Percentiles rank a stretch among this genome's conserved stretches.
phyloP scores from a whole-genome alignment of 2,113 vertebrate genomes.

The Arvicanthis niloticus region DNA sequence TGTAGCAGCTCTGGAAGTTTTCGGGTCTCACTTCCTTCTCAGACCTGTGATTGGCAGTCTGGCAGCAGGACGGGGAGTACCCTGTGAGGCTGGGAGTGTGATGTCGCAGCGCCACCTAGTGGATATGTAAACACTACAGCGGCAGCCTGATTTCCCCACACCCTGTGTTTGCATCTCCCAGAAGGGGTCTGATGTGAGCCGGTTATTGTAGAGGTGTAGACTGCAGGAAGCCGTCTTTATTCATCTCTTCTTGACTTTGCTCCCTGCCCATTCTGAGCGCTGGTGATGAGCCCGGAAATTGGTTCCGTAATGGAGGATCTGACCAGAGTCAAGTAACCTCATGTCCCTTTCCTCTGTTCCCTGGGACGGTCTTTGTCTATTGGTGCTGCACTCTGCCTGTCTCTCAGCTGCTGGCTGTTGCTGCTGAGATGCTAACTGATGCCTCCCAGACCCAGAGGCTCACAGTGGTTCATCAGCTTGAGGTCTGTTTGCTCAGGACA shows the following conservation, averaged over 20 bases:
- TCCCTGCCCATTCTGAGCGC: background rate
- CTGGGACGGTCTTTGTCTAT: background rate
- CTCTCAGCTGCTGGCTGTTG: background rate
- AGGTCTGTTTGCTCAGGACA: accelerated
- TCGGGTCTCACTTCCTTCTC: background rate
- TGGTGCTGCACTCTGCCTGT: accelerated
- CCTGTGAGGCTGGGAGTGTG: background rate
- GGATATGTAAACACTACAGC: background rate
- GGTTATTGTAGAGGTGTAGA: background rate
- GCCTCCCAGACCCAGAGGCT: background rate
- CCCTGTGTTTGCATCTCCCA: background rate
- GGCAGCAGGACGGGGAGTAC: no score
- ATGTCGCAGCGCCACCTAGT: constrained; percentile 59
- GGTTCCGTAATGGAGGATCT: background rate
- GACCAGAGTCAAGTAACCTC: background rate
- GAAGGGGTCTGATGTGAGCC: background rate
- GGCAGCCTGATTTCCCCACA: background rate
- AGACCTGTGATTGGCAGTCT: no score
- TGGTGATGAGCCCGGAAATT: background rate
- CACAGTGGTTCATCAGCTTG: background rate
- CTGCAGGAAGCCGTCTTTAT: background rate
- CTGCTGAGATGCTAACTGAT: background rate
- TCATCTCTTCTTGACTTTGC: background rate
- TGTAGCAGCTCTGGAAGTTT: background rate
- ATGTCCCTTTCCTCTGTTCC: background rate